Percentiles rank a stretch among this genome's conserved stretches.
phyloP scores from a whole-genome alignment of 2,888 invertebrate genomes.

The Ptilodon capucinus region DNA sequence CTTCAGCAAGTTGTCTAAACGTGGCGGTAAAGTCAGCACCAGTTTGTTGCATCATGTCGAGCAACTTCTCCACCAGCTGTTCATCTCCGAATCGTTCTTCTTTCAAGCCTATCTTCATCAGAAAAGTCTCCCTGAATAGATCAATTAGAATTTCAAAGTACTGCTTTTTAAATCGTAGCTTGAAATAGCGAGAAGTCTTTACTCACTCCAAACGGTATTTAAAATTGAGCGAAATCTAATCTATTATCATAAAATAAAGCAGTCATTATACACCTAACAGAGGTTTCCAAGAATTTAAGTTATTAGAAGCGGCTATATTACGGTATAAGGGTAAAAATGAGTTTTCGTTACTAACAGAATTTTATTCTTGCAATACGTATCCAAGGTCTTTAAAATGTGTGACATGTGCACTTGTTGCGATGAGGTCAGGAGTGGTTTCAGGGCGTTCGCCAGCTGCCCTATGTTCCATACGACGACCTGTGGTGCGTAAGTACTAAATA shows the following conservation, averaged over 20 bases:
- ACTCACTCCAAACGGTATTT: too few species aligned
- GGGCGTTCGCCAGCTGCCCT: slow-evolving; percentile 81
- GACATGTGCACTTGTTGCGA: slow-evolving; percentile 72
- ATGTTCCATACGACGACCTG: slow-evolving; percentile 85
- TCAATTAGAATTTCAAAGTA: neutral
- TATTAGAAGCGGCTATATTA: too few species aligned
- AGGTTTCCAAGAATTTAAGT: too few species aligned
- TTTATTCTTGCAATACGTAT: slow-evolving; percentile 75
- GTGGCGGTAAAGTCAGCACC: slow-evolving; percentile 85
- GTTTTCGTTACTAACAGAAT: slow-evolving; percentile 59
- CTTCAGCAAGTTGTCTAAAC: slow-evolving; percentile 82
- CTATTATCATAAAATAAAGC: too few species aligned
- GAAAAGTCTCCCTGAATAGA: slow-evolving; percentile 64
- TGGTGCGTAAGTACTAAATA: neutral
- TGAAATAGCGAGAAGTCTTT: neutral
- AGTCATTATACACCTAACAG: too few species aligned
- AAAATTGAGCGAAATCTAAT: too few species aligned
- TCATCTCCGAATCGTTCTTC: slow-evolving; percentile 75
- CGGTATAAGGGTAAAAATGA: too few species aligned
- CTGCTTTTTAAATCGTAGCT: neutral
- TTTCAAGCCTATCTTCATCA: slow-evolving; percentile 80
- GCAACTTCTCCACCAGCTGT: slow-evolving; percentile 75
- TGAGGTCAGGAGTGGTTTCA: slow-evolving; percentile 73
- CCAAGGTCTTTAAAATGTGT: slow-evolving; percentile 70
- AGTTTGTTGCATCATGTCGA: slow-evolving; percentile 84